Base-by-base conservation (phyloP, 2,888 invertebrate species). In the Smittia aterrima region DNA sequence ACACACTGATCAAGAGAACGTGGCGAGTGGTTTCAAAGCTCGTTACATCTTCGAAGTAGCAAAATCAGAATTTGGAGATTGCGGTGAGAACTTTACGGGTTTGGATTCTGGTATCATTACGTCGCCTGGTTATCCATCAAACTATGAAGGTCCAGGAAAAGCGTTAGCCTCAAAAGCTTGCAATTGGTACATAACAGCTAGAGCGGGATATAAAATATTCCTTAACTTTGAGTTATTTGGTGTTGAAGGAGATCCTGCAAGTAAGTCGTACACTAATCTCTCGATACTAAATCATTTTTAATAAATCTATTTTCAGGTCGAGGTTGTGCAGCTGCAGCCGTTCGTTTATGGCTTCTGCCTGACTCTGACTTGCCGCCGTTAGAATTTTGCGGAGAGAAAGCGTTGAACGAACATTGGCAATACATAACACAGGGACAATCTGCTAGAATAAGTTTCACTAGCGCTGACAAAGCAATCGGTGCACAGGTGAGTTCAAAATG, bases 1-100 rank as follows among this genome's bases (percentile, higher is more conserved):
- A 79, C 93, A 93, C 81, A 93, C 98, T 38, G 93, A 98, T 82
- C 87, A 87, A 27, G 90, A 92, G 77, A 90, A 90, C 75, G 95
- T 96, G 67, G 93, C 92, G 77, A 96, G 95, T 79, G 98, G 98
- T 25, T 99, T 99, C 84, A 96, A 95, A 82, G 98, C 97, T 13
- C 87, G 93, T 79, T 99, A 97, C 83, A 91, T 93, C 78, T 98
- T 98, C 82, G 93, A 96, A 85, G 87, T 89, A 54, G 92, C 92
- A 76, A 92, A 93, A 83, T 91, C 92, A 41, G 92, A 93, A 81
- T 93, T 92, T 80, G 93, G 93, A 80, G 96, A 95, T 84, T 97
- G 97, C 83, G 96, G 96, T 77, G 91, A 92, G 78, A 95, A 96
- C 84, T 91, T 95, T 80, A 94, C 92, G 78, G 92, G 90, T 78